These are phyloP conservation scores for Synanthedon formicaeformis DNA, from an alignment of 2,888 invertebrate species.

Conservation along the genomic window DNA sequence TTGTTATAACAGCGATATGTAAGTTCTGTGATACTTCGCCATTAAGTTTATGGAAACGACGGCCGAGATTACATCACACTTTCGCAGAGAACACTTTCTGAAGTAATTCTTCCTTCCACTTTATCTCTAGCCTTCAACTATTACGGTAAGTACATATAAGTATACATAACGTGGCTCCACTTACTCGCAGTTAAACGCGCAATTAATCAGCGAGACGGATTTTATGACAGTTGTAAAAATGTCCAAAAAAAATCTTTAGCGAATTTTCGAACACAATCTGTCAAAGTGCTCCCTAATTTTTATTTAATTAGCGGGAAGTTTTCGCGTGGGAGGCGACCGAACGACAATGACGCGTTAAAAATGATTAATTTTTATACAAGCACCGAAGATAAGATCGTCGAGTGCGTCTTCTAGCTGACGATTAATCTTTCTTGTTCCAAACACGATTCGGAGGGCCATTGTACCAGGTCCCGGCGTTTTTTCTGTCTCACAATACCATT, in stretches of 20 bases:
- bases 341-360: slow-evolving; percentile 64
- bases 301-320: slow-evolving; percentile 62
- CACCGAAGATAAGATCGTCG: slow-evolving; percentile 36
- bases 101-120: slow-evolving; percentile 54
- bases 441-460: slow-evolving; percentile 39
- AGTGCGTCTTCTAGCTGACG: slow-evolving; percentile 45
- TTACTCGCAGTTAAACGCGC: slow-evolving; percentile 9
- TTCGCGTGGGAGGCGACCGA: slow-evolving; percentile 50
- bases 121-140: slow-evolving; percentile 27
- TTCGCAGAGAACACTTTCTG: slow-evolving; percentile 51
- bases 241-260: slow-evolving; percentile 24
- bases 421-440: slow-evolving; percentile 67
- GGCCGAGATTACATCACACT: slow-evolving; percentile 66
- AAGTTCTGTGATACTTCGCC: slow-evolving; percentile 68
- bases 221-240: slow-evolving; percentile 42
- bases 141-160: slow-evolving; percentile 2
- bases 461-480: slow-evolving; percentile 60
- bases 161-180: background rate
- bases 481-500: slow-evolving; percentile 67
- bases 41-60: slow-evolving; percentile 69
- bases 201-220: slow-evolving; percentile 49
- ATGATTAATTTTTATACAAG: slow-evolving; percentile 65
- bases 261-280: slow-evolving; percentile 55
- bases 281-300: slow-evolving; percentile 62
- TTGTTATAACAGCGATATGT: slow-evolving; percentile 70